Base-by-base conservation (phyloP, 2,797 vertebrate genomes). In the Natrix natrix region DNA sequence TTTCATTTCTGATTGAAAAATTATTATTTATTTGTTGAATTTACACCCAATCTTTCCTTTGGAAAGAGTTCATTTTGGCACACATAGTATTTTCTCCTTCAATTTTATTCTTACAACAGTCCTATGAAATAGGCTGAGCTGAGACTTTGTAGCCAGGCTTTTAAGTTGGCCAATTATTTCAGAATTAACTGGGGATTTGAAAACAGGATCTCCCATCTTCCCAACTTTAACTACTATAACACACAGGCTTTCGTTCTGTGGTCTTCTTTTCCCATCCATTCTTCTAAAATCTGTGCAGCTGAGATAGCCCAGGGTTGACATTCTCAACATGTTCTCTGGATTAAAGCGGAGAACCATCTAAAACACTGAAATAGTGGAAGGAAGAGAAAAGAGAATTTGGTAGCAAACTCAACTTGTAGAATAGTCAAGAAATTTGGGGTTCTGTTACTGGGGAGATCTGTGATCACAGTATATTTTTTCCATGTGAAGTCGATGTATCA, bases 271-370 rank as follows among this genome's bases (percentile, higher is more conserved):
- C 56, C 26, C 17, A 87, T 59, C 56, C n/a, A 37, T 24, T 94
- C 95, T 86, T n/a, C 4, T 88, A 96, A 28, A 22, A n/a, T 17
- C 26, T 16, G 60, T 13, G 43, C 26, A 52, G 88, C 60, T 66
- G 88, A 20, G 43, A 59, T 5, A 37, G 56, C n/a, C 56, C 56
- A 13, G 22, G 2, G n/a, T 24, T 37, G 8, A 48, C 8, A 26
- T 14, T 26, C 24, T 10, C 28, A 8, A 54, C 2, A 13, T 4
- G 43, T 61, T 90, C 88, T n/a, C 43, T 37, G 32, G 1, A 54
- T 57, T 83, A 83, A 83, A 83, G 56, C 24, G 26, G 32, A 57
- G 20, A 14, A 8, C 57, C 20, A 26, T n/a, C 88, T 10, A 16
- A 61, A 61, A 11, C 60, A n/a, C 7, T 89, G 54, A 87, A 87